Conservation (phyloP, 2,113 vertebrate genomes). For the Oryzias javanicus region DNA sequence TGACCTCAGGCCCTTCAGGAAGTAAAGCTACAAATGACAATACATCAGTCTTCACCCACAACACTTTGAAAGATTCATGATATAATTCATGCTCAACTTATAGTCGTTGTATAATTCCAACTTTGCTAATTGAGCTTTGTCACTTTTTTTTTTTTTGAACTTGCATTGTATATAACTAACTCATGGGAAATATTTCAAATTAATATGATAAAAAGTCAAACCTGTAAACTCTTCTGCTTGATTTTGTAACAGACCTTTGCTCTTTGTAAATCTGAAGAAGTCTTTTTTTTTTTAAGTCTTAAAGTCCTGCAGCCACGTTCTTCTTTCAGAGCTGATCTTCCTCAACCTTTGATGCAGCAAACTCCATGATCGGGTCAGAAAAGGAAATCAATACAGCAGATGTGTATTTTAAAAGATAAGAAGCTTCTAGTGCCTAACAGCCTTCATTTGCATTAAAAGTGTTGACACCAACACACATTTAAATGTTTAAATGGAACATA, state of each 20-base stretch:
- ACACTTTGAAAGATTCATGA: slow-evolving; percentile 44
- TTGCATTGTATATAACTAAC: slow-evolving; percentile 61
- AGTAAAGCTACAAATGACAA: slow-evolving; percentile 34
- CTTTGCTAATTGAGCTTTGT: slow-evolving; percentile 52
- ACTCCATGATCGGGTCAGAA: no score
- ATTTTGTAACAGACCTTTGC: background rate
- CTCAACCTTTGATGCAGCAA: background rate
- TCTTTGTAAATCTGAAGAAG: no score
- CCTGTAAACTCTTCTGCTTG: slow-evolving; percentile 30
- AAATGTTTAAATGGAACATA: no score
- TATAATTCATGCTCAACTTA: slow-evolving; percentile 36
- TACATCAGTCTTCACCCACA: slow-evolving; percentile 24
- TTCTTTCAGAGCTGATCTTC: background rate
- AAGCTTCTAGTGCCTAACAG: no score
- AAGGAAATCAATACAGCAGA: background rate
- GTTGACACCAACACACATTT: no score
- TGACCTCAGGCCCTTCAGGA: slow-evolving; percentile 25
- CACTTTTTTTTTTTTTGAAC: slow-evolving; percentile 35
- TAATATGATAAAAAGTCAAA: slow-evolving; percentile 46
- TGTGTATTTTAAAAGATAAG: slow-evolving; percentile 18
- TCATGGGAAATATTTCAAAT: slow-evolving; percentile 52
- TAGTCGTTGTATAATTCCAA: slow-evolving; percentile 36
- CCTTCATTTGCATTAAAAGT: no score
- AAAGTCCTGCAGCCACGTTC: background rate
- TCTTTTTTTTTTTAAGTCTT: no score